Evolutionary conservation across 2,888 invertebrate species (phyloP).

Genomic region (Diarsia mendica): DNA sequence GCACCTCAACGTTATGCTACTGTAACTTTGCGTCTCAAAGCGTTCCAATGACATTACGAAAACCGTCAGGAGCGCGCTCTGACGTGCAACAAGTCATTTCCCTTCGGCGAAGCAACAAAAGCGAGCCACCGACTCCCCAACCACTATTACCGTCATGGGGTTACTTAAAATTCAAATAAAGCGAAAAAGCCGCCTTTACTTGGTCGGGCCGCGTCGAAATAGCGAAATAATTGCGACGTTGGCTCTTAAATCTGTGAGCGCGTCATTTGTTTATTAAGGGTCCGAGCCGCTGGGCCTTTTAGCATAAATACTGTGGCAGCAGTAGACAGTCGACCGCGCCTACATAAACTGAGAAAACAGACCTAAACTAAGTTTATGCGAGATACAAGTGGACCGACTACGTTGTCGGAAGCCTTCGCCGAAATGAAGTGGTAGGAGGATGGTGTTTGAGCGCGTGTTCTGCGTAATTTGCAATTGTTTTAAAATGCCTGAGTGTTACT

Average conservation of each 20-base stretch:
- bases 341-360: conserved; percentile 67
- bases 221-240: conserved; percentile 86
- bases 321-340: conserved; percentile 69
- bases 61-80: conserved; percentile 55
- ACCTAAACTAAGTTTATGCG: conserved; percentile 67
- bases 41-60: conserved; percentile 57
- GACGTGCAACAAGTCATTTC: conserved; percentile 67
- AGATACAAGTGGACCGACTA: conserved; percentile 47
- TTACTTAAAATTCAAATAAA: conserved; percentile 81
- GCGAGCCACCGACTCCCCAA: conserved; percentile 62
- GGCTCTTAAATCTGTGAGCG: conserved; percentile 81
- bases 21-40: conserved; percentile 47
- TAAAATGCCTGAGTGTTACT: not conserved
- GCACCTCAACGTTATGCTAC: conserved; percentile 34
- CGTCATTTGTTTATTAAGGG: conserved; percentile 88
- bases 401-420: conserved; percentile 61
- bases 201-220: conserved; percentile 78
- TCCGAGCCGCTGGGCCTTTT: conserved; percentile 80
- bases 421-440: conserved; percentile 59
- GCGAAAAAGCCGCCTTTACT: conserved; percentile 78
- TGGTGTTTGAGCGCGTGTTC: conserved; percentile 18
- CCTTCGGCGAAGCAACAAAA: conserved; percentile 63
- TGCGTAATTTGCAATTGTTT: conserved; percentile 30
- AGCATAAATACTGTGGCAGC: conserved; percentile 82
- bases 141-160: conserved; percentile 68